Conservation (phyloP, 2,797 vertebrate species). For the Megalops cyprinoides region DNA sequence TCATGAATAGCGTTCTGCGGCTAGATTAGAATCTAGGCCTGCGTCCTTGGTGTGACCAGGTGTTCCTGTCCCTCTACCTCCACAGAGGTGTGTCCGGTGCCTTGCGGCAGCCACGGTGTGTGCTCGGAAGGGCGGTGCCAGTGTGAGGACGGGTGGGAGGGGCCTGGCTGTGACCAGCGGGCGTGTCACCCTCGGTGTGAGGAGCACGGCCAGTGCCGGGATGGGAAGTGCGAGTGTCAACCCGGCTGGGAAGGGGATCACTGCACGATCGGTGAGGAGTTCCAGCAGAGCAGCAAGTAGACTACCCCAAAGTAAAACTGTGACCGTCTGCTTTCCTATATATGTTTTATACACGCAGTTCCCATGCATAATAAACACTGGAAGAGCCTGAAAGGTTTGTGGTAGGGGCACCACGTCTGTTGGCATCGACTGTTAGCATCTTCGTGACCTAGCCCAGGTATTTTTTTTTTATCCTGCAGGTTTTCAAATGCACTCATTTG, state of each 20-base stretch:
- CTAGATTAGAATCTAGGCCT: no score
- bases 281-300: not conserved
- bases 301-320: no score
- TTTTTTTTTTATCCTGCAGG: not conserved
- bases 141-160: conserved; percentile 92
- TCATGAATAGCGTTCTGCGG: no score
- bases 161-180: conserved; percentile 85
- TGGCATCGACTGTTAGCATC: not conserved
- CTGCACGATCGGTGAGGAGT: conserved; percentile 88
- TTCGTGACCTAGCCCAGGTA: not conserved
- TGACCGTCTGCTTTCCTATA: no score
- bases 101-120: conserved; percentile 89
- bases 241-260: conserved; percentile 95
- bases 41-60: no score
- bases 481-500: conserved; percentile 1
- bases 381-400: not conserved
- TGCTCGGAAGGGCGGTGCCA: conserved; percentile 89
- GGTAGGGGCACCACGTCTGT: not conserved
- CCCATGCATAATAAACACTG: not conserved
- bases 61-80: conserved; percentile 34
- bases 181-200: conserved; percentile 89
- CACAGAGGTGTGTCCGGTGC: conserved; percentile 88
- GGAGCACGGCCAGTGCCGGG: conserved; percentile 91
- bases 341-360: no score
- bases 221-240: conserved; percentile 91